Percentiles rank a stretch among this genome's conserved stretches.
phyloP scores from a whole-genome alignment of 2,888 invertebrate genomes.

The Standfussiana lucernea region DNA sequence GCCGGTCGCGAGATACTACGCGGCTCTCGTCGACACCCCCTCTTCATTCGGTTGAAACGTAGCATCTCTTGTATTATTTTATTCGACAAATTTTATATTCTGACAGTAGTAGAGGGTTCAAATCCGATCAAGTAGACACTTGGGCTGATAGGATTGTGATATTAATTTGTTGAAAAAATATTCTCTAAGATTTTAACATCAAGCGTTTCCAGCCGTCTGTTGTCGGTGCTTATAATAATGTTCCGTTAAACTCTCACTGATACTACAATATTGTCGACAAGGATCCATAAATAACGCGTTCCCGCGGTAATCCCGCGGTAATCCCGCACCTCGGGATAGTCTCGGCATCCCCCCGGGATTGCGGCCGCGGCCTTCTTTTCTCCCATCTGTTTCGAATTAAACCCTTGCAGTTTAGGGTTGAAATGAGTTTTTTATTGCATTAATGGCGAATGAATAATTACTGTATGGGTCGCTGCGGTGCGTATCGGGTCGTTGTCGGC shows the following conservation, averaged over 20 bases:
- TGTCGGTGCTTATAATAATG: slow-evolving; percentile 3
- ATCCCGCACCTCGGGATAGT: slow-evolving; percentile 21
- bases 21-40: background rate
- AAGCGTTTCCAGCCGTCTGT: background rate
- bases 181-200: background rate
- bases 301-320: slow-evolving; percentile 38
- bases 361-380: slow-evolving; percentile 40
- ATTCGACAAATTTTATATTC: background rate
- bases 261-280: slow-evolving; percentile 31
- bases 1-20: background rate
- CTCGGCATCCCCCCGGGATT: slow-evolving; percentile 29
- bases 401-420: slow-evolving; percentile 48
- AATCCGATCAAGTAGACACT: background rate
- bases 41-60: background rate
- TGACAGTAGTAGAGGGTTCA: background rate
- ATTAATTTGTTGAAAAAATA: background rate
- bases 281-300: slow-evolving; percentile 26
- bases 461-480: background rate
- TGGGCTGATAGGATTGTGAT: background rate
- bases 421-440: slow-evolving; percentile 61
- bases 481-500: slow-evolving; percentile 24
- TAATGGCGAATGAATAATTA: slow-evolving; percentile 57
- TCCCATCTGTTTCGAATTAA: slow-evolving; percentile 57
- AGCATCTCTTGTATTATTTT: background rate
- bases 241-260: slow-evolving; percentile 7